Evolutionary conservation across 2,888 invertebrate species (phyloP).

Genomic region (Scelioninae gen. 1): DNA sequence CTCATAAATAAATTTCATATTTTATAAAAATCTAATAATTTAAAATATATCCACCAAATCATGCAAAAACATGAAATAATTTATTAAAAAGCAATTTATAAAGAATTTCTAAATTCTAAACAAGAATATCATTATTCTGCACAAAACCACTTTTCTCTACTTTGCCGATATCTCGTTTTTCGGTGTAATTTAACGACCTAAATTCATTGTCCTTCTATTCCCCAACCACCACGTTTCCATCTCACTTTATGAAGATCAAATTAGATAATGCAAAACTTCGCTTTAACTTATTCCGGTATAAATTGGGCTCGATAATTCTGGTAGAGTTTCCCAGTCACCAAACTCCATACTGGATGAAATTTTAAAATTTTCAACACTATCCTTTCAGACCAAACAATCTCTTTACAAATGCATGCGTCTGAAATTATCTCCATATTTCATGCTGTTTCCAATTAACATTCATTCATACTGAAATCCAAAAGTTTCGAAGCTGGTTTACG

Average conservation of each 20-base stretch:
- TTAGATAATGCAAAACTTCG: slow-evolving; percentile 40
- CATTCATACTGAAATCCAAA: slow-evolving; percentile 33
- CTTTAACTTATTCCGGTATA: slow-evolving; percentile 26
- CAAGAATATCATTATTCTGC: not conserved
- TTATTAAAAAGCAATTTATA: not conserved
- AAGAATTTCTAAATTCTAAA: slow-evolving; percentile 3
- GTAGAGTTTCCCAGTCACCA: not conserved
- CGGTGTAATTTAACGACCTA: slow-evolving; percentile 27
- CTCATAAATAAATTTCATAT: not conserved
- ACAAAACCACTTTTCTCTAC: not conserved
- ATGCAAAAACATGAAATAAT: not conserved
- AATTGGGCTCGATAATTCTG: slow-evolving; percentile 30
- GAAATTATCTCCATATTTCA: slow-evolving; percentile 42
- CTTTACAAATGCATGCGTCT: slow-evolving; percentile 59
- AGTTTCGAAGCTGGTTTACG: slow-evolving; percentile 23
- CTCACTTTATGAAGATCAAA: slow-evolving; percentile 26
- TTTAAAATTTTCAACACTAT: slow-evolving; percentile 18
- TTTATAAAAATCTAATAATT: not conserved
- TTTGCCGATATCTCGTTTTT: slow-evolving; percentile 17
- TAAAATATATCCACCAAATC: not conserved
- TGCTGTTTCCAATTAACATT: slow-evolving; percentile 34
- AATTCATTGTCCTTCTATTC: slow-evolving; percentile 41
- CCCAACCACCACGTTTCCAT: slow-evolving; percentile 12
- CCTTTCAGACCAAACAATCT: slow-evolving; percentile 14
- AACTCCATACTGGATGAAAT: slow-evolving; percentile 15